phyloP scores from a whole-genome alignment of 2,797 vertebrate species.

The Bradypus variegatus region DNA sequence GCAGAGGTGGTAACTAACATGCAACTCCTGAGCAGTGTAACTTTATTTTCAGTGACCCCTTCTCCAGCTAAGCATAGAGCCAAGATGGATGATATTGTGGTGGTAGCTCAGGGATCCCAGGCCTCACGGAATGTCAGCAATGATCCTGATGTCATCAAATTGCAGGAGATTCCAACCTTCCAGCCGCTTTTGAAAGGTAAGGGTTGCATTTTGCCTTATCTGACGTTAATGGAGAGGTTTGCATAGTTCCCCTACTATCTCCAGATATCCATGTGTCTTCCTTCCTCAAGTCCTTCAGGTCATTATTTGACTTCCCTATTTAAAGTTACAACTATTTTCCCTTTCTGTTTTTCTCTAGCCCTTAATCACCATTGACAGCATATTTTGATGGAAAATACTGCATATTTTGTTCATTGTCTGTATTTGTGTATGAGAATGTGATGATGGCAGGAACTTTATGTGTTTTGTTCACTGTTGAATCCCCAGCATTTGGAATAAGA shows the following conservation, averaged over 20 bases:
- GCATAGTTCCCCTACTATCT: background rate
- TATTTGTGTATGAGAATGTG: background rate
- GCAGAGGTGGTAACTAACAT: background rate
- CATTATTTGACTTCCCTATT: background rate
- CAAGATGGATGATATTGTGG: slow-evolving; percentile 98
- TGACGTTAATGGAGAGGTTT: background rate
- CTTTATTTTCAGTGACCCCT: slow-evolving; percentile 78
- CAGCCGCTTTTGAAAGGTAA: slow-evolving; percentile 96
- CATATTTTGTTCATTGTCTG: background rate
- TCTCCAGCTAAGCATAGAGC: slow-evolving; percentile 94
- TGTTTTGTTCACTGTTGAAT: background rate
- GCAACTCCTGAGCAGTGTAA: background rate
- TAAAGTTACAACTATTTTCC: background rate
- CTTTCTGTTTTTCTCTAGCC: background rate
- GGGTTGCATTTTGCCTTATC: background rate
- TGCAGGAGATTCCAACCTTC: slow-evolving; percentile 98
- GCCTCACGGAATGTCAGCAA: slow-evolving; percentile 90
- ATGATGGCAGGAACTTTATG: background rate
- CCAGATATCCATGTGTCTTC: background rate
- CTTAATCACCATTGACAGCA: background rate
- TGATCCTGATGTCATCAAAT: slow-evolving; percentile 97
- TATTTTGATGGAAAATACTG: background rate
- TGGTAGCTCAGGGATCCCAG: slow-evolving; percentile 91
- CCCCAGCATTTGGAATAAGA: background rate
- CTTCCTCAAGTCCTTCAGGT: background rate